A percentile compares a stretch with the other conserved stretches of the same genome.
Evolutionary conservation across 2,797 vertebrate genomes (phyloP).

Genomic region (Spinibarbus caldwelli): DNA sequence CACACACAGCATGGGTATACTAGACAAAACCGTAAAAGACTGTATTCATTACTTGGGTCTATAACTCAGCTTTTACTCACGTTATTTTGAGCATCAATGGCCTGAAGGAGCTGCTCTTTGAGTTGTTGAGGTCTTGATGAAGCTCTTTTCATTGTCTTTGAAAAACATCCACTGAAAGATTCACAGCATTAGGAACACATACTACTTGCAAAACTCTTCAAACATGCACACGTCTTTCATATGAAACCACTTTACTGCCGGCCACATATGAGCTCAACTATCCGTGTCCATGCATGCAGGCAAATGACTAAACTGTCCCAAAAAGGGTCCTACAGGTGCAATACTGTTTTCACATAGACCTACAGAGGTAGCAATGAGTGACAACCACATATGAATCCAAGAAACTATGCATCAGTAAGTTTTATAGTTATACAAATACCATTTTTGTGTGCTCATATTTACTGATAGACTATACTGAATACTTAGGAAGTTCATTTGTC

Average conservation of each 20-base stretch:
- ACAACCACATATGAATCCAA: not conserved
- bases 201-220: not conserved
- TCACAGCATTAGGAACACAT: not conserved
- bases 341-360: not conserved
- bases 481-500: not conserved
- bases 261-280: not conserved
- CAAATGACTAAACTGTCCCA: not conserved
- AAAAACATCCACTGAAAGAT: not conserved
- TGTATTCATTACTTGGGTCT: not conserved
- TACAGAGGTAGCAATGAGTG: not conserved
- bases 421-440: not conserved
- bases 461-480: not conserved
- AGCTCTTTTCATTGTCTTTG: constrained; percentile 91
- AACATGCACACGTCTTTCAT: not conserved
- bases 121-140: constrained; percentile 89
- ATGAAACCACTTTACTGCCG: constrained; percentile 7
- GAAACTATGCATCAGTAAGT: not conserved
- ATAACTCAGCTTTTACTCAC: constrained; percentile 78
- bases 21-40: not conserved
- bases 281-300: not conserved
- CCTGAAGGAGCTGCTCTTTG: constrained; percentile 94
- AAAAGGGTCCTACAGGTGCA: not conserved
- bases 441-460: not conserved
- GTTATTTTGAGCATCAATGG: constrained; percentile 91
- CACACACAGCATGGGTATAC: not conserved